Conservation (phyloP, 23 tunicate genomes). For the Styela clava region DNA sequence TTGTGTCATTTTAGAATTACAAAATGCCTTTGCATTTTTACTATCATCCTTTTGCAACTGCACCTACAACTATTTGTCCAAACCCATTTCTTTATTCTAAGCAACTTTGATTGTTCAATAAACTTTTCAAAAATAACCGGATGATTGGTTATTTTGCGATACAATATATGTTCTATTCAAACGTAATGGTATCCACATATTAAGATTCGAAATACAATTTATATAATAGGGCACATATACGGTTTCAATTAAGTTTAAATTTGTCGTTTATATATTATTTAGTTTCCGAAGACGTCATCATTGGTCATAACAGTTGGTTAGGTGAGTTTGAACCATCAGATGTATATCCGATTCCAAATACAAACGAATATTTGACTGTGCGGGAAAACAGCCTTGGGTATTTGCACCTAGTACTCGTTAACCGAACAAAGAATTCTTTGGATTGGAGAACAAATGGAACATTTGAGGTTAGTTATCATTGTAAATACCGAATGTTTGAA, state of each 20-base stretch:
- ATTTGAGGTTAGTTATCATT: conserved; percentile 52
- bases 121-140: too few species aligned
- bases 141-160: too few species aligned
- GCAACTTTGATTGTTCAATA: too few species aligned
- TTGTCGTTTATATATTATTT: neutral
- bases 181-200: too few species aligned
- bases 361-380: conserved; percentile 51
- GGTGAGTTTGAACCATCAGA: conserved; percentile 71
- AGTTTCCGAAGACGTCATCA: conserved; percentile 29
- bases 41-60: too few species aligned
- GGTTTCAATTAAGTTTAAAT: neutral
- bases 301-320: conserved; percentile 64
- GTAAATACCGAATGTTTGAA: neutral
- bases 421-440: neutral
- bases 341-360: conserved; percentile 29
- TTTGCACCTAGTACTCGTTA: conserved; percentile 30
- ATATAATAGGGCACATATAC: too few species aligned
- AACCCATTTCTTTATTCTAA: too few species aligned
- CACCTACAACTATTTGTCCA: too few species aligned
- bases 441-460: conserved; percentile 62
- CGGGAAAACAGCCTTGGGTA: conserved; percentile 37
- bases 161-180: too few species aligned
- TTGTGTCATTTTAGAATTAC: too few species aligned
- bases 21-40: too few species aligned
- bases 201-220: too few species aligned